These are phyloP conservation scores for Drosophila subpulchrella DNA, from an alignment of 1,140 invertebrate species.

Conservation along the genomic window DNA sequence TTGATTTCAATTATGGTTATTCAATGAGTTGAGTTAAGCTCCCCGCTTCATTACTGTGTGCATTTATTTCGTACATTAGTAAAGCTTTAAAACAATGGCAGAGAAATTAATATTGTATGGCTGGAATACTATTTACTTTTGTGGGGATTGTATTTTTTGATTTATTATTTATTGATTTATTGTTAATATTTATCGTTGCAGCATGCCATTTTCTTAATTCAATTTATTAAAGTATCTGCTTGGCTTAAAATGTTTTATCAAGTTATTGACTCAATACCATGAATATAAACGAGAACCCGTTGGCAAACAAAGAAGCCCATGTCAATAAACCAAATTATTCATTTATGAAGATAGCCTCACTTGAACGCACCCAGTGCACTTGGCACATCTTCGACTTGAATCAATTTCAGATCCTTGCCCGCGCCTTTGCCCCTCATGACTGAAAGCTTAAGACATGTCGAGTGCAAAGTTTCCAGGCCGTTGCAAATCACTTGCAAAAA, in stretches of 20 bases:
- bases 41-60: background rate
- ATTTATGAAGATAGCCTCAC: slow-evolving; percentile 35
- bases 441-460: slow-evolving; percentile 44
- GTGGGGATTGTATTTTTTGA: background rate
- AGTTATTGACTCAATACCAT: slow-evolving; percentile 1
- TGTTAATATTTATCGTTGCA: background rate
- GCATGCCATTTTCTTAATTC: background rate
- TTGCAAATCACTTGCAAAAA: slow-evolving; percentile 78
- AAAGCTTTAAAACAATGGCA: slow-evolving; percentile 16
- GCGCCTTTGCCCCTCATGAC: slow-evolving; percentile 13
- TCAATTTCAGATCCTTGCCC: slow-evolving; percentile 47
- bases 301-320: slow-evolving; percentile 15
- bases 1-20: slow-evolving; percentile 6
- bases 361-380: slow-evolving; percentile 17
- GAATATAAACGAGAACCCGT: slow-evolving; percentile 3
- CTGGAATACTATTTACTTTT: slow-evolving; percentile 1
- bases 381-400: slow-evolving; percentile 46
- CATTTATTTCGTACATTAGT: slow-evolving; percentile 1
- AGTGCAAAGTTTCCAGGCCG: slow-evolving; percentile 74
- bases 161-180: slow-evolving; percentile 20
- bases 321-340: slow-evolving; percentile 40
- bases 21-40: background rate
- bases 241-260: slow-evolving; percentile 4
- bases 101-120: slow-evolving; percentile 18
- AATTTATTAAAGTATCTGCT: background rate